Conservation (phyloP, 2,113 vertebrate species). For the Solenodon paradoxus region DNA sequence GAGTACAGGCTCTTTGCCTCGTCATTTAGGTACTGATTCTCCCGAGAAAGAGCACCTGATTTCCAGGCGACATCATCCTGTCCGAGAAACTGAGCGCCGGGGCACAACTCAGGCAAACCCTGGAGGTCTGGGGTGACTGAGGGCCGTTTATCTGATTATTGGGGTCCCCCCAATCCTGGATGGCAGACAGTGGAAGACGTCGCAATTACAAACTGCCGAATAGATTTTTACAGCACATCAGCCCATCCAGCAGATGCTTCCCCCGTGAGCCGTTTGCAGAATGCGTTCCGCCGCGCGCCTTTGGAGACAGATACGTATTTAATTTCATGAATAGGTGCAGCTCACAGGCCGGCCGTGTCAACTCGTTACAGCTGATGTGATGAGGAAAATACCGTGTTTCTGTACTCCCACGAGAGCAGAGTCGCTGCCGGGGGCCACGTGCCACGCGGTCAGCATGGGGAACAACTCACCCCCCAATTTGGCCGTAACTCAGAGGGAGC, state of each 20-base stretch:
- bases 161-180: neutral
- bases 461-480: constrained; percentile 15
- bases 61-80: no score
- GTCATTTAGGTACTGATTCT: neutral
- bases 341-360: neutral
- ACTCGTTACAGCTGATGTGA: neutral
- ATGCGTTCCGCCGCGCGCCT: neutral
- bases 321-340: constrained; percentile 52
- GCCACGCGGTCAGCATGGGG: neutral
- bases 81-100: no score
- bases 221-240: constrained; percentile 51
- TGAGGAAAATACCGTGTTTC: constrained; percentile 51
- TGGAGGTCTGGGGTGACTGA: neutral
- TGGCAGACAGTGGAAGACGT: neutral
- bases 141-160: neutral
- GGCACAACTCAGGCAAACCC: neutral
- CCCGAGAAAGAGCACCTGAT: no score
- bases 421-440: no score
- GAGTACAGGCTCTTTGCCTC: neutral
- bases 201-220: constrained; percentile 1
- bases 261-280: neutral
- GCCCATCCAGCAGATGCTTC: neutral
- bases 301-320: neutral
- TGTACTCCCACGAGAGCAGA: neutral
- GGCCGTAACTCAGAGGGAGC: constrained; percentile 47